phyloP scores from a whole-genome alignment of 2,888 invertebrate species.

The Noctua comes region DNA sequence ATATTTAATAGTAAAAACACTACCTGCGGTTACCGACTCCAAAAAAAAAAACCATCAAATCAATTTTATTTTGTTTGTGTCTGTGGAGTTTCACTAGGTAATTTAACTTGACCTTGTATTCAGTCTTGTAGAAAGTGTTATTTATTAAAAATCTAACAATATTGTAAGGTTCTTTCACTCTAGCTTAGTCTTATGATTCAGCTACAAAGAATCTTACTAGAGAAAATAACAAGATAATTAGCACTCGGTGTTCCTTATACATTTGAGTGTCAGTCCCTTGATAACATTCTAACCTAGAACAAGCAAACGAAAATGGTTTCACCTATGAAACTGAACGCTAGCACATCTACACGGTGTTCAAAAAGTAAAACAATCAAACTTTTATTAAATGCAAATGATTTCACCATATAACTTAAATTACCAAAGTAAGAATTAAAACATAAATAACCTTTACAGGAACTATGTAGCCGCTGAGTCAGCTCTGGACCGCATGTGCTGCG shows the following conservation, averaged over 20 bases:
- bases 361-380: not conserved
- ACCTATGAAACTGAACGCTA: not conserved
- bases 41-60: not conserved
- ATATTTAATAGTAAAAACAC: too few species aligned
- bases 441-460: conserved; percentile 90
- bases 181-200: conserved; percentile 71
- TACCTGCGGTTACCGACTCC: not conserved
- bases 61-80: not conserved
- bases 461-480: conserved; percentile 99
- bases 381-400: not conserved
- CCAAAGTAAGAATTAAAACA: not conserved
- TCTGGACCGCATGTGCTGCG: conserved; percentile 98
- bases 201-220: conserved; percentile 81
- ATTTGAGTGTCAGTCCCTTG: conserved; percentile 88
- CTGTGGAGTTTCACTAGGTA: not conserved
- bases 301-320: not conserved
- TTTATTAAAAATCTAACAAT: not conserved
- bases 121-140: not conserved
- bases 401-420: not conserved
- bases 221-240: conserved; percentile 86
- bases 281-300: conserved; percentile 70
- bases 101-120: not conserved
- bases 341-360: not conserved
- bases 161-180: conserved; percentile 76
- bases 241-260: conserved; percentile 81